These are phyloP conservation scores for Tipula helvola DNA, from an alignment of 2,888 invertebrate genomes.

Conservation along the genomic window DNA sequence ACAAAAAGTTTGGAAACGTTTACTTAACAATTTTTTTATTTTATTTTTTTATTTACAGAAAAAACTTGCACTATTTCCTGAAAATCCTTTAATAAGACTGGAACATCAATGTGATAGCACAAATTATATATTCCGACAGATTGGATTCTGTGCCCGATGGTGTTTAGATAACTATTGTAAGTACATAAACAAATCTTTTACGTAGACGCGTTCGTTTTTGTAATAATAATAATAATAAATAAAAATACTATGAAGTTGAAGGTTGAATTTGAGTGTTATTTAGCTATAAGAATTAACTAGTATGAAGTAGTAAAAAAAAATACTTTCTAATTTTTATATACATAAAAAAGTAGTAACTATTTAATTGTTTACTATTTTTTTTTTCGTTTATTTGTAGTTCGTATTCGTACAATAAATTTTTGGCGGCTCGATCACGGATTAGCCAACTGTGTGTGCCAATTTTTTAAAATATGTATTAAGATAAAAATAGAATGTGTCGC, in stretches of 20 bases:
- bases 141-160: slow-evolving; percentile 90
- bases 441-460: neutral
- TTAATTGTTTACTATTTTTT: neutral
- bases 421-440: neutral
- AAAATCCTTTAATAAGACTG: slow-evolving; percentile 55
- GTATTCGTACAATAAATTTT: neutral
- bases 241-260: slow-evolving; percentile 6
- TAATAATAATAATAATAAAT: neutral
- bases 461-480: neutral
- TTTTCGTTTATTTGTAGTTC: neutral
- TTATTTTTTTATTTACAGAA: slow-evolving; percentile 25
- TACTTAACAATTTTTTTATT: neutral
- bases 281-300: neutral
- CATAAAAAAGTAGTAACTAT: neutral
- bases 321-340: neutral
- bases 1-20: neutral
- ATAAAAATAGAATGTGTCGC: neutral
- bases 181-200: slow-evolving; percentile 22
- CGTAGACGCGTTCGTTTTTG: neutral
- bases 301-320: neutral
- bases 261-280: neutral
- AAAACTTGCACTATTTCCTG: slow-evolving; percentile 43
- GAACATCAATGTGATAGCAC: slow-evolving; percentile 51
- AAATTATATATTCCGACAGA: slow-evolving; percentile 63
- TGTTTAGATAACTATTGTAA: slow-evolving; percentile 82